Percentiles rank a stretch among this genome's conserved stretches.
phyloP scores from a whole-genome alignment of 2,113 vertebrate genomes.

The Meles meles region DNA sequence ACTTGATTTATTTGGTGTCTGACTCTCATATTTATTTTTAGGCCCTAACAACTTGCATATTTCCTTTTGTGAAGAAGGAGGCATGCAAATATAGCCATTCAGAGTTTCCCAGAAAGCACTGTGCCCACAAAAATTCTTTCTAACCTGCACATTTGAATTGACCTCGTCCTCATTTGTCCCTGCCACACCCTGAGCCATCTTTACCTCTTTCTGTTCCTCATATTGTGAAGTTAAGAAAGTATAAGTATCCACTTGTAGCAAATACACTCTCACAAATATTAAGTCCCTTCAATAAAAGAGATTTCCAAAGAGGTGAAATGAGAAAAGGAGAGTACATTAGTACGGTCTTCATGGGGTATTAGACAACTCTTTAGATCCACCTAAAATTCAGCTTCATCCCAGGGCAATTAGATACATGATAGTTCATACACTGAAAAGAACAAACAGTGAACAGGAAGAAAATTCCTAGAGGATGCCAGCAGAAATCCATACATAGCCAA shows the following conservation, averaged over 20 bases:
- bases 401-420: neutral
- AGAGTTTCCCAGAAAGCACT: conserved; percentile 21
- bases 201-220: neutral
- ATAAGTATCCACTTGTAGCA: neutral
- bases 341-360: neutral
- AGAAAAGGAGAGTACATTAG: neutral
- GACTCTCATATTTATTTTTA: conserved; percentile 53
- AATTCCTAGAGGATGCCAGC: neutral
- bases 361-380: neutral
- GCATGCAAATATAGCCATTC: conserved; percentile 5
- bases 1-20: conserved; percentile 64
- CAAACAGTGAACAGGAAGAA: neutral
- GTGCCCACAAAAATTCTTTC: neutral
- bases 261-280: neutral
- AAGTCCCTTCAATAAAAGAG: neutral
- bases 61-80: conserved; percentile 30
- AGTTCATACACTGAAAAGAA: neutral
- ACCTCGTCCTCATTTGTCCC: conserved; percentile 25
- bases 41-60: neutral
- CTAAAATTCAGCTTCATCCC: neutral
- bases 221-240: neutral
- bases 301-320: neutral
- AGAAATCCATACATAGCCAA: neutral
- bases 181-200: neutral
- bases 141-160: neutral